Conservation (phyloP, 2,888 invertebrate genomes). For the Thyatira batis region DNA sequence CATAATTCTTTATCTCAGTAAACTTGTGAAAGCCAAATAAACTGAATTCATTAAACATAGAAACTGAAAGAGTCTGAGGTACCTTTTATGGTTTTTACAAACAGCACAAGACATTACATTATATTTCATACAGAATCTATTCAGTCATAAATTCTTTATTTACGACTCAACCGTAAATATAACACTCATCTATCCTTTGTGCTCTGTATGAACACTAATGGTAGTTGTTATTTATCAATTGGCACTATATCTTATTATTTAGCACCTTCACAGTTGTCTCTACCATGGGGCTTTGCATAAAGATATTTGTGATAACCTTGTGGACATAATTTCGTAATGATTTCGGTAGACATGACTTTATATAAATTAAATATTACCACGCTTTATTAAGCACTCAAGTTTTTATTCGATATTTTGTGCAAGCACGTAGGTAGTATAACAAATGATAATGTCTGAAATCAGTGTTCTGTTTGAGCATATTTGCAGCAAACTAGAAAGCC, state of each 20-base stretch:
- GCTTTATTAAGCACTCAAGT: background rate
- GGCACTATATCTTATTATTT: slow-evolving; percentile 54
- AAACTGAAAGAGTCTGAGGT: slow-evolving; percentile 13
- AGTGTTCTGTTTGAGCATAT: too few species aligned
- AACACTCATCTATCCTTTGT: slow-evolving; percentile 37
- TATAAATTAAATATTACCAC: background rate
- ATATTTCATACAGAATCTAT: slow-evolving; percentile 13
- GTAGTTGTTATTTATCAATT: slow-evolving; percentile 35
- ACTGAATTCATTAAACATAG: slow-evolving; percentile 23
- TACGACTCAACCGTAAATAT: slow-evolving; percentile 21
- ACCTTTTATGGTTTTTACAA: slow-evolving; percentile 14
- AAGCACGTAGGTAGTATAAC: background rate
- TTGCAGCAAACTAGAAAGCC: background rate
- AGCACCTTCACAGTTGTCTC: slow-evolving; percentile 44
- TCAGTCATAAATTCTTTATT: slow-evolving; percentile 10
- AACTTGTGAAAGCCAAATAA: slow-evolving; percentile 26
- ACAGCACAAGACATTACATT: slow-evolving; percentile 5
- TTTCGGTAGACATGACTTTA: background rate
- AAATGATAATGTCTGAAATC: too few species aligned
- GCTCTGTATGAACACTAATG: slow-evolving; percentile 42
- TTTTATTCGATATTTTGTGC: background rate
- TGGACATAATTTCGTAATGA: background rate
- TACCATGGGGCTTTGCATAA: background rate
- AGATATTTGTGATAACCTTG: background rate
- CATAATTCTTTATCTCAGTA: slow-evolving; percentile 25